Evolutionary conservation across 2,797 vertebrate genomes (phyloP).

Genomic region (Presbytis comata): DNA sequence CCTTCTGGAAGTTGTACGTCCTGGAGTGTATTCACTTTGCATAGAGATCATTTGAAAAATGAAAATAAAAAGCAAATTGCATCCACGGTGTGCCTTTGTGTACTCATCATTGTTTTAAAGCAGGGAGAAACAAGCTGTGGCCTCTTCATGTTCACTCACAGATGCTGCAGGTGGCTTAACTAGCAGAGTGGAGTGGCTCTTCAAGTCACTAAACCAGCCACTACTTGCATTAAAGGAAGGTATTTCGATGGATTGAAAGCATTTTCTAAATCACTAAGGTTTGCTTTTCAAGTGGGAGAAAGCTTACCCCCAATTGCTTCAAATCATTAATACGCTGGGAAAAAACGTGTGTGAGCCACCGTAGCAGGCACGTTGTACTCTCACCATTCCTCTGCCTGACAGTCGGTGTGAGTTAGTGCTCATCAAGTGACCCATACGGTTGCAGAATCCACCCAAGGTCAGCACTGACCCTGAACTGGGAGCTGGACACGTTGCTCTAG

Average conservation of each 20-base stretch:
- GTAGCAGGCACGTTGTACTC: accelerated
- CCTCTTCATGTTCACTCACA: accelerated
- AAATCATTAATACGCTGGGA: not conserved
- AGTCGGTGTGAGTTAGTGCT: not conserved
- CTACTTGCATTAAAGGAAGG: not conserved
- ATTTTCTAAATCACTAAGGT: not conserved
- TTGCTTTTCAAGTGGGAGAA: not conserved
- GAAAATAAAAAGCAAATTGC: not conserved
- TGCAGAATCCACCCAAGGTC: accelerated
- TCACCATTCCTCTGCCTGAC: accelerated
- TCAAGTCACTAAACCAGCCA: not conserved
- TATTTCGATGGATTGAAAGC: not conserved
- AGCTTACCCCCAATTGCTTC: not conserved
- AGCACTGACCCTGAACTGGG: accelerated
- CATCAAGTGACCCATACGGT: accelerated
- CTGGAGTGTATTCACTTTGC: not conserved
- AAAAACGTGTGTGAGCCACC: accelerated
- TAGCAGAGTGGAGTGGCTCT: not conserved
- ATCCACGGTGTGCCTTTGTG: not conserved
- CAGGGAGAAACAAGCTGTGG: accelerated
- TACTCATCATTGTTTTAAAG: accelerated
- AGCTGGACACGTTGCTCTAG: accelerated
- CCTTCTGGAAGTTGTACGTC: not conserved
- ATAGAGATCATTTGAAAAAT: not conserved
- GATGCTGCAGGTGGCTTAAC: not conserved